phyloP scores from a whole-genome alignment of 2,113 vertebrate species.

The Cacatua alba region DNA sequence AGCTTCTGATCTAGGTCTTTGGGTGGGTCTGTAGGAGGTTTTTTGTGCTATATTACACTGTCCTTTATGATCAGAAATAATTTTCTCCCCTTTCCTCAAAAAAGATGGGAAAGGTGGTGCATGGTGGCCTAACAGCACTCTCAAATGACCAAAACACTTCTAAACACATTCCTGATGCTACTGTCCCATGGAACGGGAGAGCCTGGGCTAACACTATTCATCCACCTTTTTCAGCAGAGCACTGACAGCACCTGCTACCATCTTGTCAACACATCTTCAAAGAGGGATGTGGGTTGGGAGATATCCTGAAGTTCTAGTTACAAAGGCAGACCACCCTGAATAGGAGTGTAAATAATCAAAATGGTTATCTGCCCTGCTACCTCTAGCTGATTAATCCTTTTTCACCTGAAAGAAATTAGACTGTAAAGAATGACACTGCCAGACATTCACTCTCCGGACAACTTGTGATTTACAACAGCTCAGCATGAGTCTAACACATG shows the following conservation, averaged over 20 bases:
- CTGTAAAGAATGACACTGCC: not conserved
- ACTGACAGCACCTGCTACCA: not conserved
- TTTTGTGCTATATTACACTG: not conserved
- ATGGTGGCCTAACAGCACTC: not conserved
- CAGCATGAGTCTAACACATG: not conserved
- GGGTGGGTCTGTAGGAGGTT: too few relatives aligned
- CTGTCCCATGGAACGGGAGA: not conserved
- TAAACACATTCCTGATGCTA: not conserved
- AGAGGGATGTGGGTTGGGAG: rapidly evolving
- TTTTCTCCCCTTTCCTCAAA: not conserved
- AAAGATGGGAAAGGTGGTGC: not conserved
- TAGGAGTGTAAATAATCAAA: not conserved
- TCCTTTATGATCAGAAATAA: not conserved
- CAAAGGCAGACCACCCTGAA: not conserved
- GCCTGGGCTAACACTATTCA: not conserved
- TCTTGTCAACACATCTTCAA: not conserved
- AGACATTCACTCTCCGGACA: conserved; percentile 13
- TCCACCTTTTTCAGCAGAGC: not conserved
- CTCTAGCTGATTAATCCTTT: not conserved
- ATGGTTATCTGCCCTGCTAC: not conserved
- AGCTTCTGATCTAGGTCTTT: not conserved
- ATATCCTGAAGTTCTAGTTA: not conserved
- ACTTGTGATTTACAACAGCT: conserved; percentile 32
- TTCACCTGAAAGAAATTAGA: conserved; percentile 33
- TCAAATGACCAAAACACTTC: not conserved